These are phyloP conservation scores for Corynorhinus townsendii DNA, from an alignment of 2,113 vertebrate species.

Conservation along the genomic window DNA sequence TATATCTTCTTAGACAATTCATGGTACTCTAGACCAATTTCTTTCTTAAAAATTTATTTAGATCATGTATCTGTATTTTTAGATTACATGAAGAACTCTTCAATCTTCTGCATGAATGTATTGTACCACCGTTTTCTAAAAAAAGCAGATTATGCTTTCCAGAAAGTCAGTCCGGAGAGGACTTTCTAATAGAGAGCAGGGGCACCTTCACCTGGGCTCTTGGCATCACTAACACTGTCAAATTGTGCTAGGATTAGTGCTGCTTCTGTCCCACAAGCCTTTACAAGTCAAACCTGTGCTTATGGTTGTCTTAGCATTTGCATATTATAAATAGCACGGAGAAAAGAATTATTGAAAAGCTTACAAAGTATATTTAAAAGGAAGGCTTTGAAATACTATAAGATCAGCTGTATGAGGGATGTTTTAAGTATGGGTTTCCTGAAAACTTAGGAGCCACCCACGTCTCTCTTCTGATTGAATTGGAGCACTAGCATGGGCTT, in stretches of 20 bases:
- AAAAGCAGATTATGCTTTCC: not conserved
- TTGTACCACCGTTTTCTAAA: not conserved
- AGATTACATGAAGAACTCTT: not conserved
- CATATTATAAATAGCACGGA: conserved; percentile 9
- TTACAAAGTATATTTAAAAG: not conserved
- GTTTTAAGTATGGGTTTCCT: not conserved
- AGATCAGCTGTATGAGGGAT: not conserved
- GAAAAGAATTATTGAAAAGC: conserved; percentile 11
- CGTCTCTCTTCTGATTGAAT: not conserved
- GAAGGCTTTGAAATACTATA: not conserved
- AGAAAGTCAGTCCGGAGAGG: not conserved
- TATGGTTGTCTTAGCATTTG: conserved; percentile 1
- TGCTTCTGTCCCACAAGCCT: not conserved
- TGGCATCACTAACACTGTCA: not conserved
- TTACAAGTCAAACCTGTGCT: not conserved
- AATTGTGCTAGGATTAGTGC: not conserved
- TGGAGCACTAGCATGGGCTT: not conserved
- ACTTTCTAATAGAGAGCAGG: not conserved
- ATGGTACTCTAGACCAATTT: not conserved
- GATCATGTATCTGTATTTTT: not conserved
- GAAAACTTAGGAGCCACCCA: conserved; percentile 4
- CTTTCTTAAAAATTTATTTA: not conserved
- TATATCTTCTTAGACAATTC: conserved; percentile 23
- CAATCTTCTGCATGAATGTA: not conserved
- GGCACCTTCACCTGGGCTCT: not conserved